These are phyloP conservation scores for Pilophorus perplexus DNA, from an alignment of 2,888 invertebrate genomes.

Conservation along the genomic window DNA sequence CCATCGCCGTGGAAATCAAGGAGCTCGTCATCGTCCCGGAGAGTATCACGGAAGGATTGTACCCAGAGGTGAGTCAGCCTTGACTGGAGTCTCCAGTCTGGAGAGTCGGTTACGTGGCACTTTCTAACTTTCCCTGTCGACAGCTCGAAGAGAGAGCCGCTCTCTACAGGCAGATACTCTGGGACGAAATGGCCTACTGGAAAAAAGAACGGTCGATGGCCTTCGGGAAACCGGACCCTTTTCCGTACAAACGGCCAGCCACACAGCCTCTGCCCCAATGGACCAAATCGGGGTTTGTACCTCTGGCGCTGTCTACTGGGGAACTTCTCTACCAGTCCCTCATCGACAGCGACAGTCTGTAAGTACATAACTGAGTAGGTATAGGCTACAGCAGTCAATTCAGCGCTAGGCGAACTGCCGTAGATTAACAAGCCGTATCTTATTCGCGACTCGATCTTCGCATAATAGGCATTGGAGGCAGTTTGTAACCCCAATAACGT, in stretches of 20 bases:
- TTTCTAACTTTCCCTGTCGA: neutral
- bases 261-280: constrained; percentile 5
- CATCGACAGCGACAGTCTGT: constrained; percentile 28
- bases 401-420: too few relatives aligned
- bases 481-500: too few relatives aligned
- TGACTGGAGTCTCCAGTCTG: neutral
- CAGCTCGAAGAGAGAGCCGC: constrained; percentile 30
- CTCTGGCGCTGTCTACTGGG: constrained; percentile 9
- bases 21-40: constrained; percentile 30
- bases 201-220: constrained; percentile 23
- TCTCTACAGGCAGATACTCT: constrained; percentile 29
- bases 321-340: constrained; percentile 22
- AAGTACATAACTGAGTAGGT: too few relatives aligned
- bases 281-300: constrained; percentile 22
- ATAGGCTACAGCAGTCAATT: too few relatives aligned
- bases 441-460: too few relatives aligned
- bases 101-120: neutral
- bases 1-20: constrained; percentile 25
- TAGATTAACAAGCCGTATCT: too few relatives aligned
- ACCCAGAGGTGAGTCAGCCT: constrained; percentile 10
- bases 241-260: constrained; percentile 26
- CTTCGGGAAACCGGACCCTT: constrained; percentile 20
- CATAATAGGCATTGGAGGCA: too few relatives aligned
- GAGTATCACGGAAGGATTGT: neutral
- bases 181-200: constrained; percentile 25